Conservation (phyloP, 64 coral and sea anemone species). For the Pocillopora damicornis region DNA sequence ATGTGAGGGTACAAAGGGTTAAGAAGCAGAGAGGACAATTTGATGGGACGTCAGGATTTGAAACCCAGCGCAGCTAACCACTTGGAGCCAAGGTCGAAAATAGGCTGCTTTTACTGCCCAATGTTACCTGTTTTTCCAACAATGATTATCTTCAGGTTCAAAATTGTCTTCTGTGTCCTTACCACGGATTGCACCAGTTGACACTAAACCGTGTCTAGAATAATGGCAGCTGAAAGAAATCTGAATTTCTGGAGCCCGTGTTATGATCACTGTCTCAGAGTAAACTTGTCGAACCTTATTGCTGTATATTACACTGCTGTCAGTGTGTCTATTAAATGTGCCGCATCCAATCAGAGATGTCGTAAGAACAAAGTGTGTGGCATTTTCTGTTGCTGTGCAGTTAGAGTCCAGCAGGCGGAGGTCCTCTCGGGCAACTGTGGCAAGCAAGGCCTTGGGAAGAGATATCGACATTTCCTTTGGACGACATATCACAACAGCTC, state of each 20-base stretch:
- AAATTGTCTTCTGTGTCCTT: background rate
- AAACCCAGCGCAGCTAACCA: background rate
- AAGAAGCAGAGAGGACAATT: too few relatives aligned
- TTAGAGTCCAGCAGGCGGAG: slow-evolving; percentile 31
- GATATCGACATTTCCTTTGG: slow-evolving; percentile 45
- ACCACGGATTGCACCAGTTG: slow-evolving; percentile 22
- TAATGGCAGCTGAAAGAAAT: slow-evolving; percentile 61
- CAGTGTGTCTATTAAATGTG: slow-evolving; percentile 28
- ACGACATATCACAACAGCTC: slow-evolving; percentile 23
- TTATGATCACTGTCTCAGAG: slow-evolving; percentile 3
- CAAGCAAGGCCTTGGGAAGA: slow-evolving; percentile 32
- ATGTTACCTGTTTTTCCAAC: slow-evolving; percentile 5
- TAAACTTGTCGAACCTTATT: slow-evolving; percentile 32
- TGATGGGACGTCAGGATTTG: background rate
- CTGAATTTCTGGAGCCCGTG: slow-evolving; percentile 21
- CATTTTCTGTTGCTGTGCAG: slow-evolving; percentile 43
- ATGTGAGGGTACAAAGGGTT: too few relatives aligned
- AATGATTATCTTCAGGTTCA: background rate
- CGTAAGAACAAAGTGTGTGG: slow-evolving; percentile 33
- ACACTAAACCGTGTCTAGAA: slow-evolving; percentile 40
- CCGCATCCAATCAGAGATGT: slow-evolving; percentile 50
- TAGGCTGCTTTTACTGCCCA: background rate
- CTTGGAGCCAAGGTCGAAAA: background rate
- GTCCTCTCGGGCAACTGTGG: background rate
- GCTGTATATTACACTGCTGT: slow-evolving; percentile 41